Percentiles rank a stretch among this genome's conserved stretches.
phyloP scores from a whole-genome alignment of 1,140 invertebrate species.

The Sycobia sp. region DNA sequence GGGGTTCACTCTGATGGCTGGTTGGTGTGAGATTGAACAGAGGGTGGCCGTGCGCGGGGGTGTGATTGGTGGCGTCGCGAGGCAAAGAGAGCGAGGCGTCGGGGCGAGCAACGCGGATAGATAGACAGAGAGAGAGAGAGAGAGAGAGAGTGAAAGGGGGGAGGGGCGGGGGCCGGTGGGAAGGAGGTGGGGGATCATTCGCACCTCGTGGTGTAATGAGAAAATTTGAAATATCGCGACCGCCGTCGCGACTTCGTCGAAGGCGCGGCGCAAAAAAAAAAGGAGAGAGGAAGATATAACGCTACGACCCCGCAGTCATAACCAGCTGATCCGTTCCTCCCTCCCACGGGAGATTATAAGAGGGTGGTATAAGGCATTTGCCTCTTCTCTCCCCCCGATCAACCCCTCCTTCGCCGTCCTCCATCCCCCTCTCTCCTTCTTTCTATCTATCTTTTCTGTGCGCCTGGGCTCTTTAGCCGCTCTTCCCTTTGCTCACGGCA shows the following conservation, averaged over 20 bases:
- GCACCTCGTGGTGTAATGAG: conserved; percentile 60
- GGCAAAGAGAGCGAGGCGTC: conserved; percentile 29
- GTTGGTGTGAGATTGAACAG: conserved; percentile 57
- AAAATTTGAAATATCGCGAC: conserved; percentile 63
- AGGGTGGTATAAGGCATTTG: conserved; percentile 46
- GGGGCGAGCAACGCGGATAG: conserved; percentile 24
- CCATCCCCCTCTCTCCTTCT: conserved; percentile 30
- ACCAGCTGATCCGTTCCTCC: conserved; percentile 50
- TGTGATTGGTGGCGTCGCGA: conserved; percentile 35
- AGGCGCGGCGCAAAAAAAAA: conserved; percentile 6
- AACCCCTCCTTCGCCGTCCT: conserved; percentile 12
- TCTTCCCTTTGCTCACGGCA: conserved; percentile 22
- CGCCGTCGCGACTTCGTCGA: conserved; percentile 30
- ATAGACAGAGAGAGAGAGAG: too few relatives aligned
- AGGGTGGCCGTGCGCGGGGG: conserved; percentile 50
- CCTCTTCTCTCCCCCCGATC: conserved; percentile 17
- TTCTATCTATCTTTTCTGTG: conserved; percentile 10
- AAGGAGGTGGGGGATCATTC: conserved; percentile 49
- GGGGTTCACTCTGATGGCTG: conserved; percentile 45
- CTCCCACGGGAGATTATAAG: conserved; percentile 52
- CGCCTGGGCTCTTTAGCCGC: conserved; percentile 11
- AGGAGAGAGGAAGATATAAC: background rate
- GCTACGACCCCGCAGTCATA: conserved; percentile 44
- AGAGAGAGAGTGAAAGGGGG: conserved; percentile 27
- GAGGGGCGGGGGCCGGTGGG: conserved; percentile 20